Evolutionary conservation across 2,797 vertebrate species (phyloP).

Genomic region (Lophius americanus): DNA sequence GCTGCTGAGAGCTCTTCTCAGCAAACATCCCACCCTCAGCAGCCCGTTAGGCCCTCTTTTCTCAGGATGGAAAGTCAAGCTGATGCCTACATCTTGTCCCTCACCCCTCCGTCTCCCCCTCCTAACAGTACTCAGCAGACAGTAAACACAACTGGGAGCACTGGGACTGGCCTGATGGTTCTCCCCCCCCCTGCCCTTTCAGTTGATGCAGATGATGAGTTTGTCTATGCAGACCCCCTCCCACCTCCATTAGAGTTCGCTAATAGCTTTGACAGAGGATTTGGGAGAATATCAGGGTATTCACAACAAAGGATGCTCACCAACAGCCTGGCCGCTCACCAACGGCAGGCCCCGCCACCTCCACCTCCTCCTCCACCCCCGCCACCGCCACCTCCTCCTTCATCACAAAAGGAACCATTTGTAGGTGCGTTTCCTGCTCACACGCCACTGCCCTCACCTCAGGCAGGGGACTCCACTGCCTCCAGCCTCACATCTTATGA

Average conservation of each 20-base stretch:
- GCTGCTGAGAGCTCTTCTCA: conserved; percentile 61
- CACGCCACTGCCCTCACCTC: conserved; percentile 80
- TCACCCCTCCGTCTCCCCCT: conserved; percentile 82
- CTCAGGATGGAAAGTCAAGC: conserved; percentile 84
- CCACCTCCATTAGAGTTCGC: conserved; percentile 92
- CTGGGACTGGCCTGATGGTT: conserved; percentile 84
- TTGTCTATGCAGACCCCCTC: conserved; percentile 90
- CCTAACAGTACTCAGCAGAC: conserved; percentile 60
- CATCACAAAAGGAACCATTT: conserved; percentile 76
- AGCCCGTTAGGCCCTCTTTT: conserved; percentile 77
- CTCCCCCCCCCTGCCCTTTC: conserved; percentile 92
- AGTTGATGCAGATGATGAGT: conserved; percentile 90
- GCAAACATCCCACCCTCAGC: conserved; percentile 62
- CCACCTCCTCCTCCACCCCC: conserved; percentile 78
- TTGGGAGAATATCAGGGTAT: conserved; percentile 61
- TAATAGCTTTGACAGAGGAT: conserved; percentile 89
- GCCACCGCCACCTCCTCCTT: conserved; percentile 56
- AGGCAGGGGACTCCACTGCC: conserved; percentile 89
- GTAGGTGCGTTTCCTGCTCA: conserved; percentile 68
- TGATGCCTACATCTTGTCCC: conserved; percentile 78
- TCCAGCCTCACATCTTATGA: conserved; percentile 94
- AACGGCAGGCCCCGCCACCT: conserved; percentile 65
- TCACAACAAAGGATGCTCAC: conserved; percentile 59
- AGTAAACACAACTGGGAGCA: conserved; percentile 56
- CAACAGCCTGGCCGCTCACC: conserved; percentile 59